A percentile compares a stretch with the other conserved stretches of the same genome.
Evolutionary conservation across 2,797 vertebrate species (phyloP).

Genomic region (Sebastes reedi): DNA sequence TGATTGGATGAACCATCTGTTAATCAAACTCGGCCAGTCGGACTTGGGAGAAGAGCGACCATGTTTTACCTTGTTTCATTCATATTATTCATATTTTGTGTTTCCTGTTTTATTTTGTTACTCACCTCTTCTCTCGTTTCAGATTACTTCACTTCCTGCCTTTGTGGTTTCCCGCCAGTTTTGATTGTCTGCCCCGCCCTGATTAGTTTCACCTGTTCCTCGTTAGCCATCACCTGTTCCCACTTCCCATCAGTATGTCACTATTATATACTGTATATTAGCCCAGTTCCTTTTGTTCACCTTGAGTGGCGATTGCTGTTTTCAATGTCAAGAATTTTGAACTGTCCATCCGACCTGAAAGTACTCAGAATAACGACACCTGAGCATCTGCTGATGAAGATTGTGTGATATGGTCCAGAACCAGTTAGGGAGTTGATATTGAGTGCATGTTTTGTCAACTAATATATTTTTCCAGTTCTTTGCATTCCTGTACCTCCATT

Average conservation of each 20-base stretch:
- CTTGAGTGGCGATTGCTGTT: background rate
- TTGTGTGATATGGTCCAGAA: background rate
- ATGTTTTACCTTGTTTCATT: no score
- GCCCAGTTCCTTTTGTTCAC: background rate
- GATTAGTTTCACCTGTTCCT: no score
- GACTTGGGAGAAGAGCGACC: no score
- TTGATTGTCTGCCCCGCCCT: no score
- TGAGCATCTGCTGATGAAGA: background rate
- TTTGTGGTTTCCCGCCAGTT: no score
- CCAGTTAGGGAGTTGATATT: background rate
- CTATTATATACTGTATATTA: background rate
- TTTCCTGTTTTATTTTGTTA: no score
- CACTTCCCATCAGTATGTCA: background rate
- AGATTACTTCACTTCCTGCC: no score
- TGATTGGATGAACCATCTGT: no score
- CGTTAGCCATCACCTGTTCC: background rate
- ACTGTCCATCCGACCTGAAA: background rate
- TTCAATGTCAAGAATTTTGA: background rate
- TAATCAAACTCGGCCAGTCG: rapidly evolving
- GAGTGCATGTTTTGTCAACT: background rate
- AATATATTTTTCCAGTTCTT: background rate
- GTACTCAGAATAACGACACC: background rate
- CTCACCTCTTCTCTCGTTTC: no score
- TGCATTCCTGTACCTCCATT: background rate
- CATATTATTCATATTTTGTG: no score